Base-by-base conservation (phyloP, 2,888 invertebrate species). In the Hypomecis punctinalis region DNA sequence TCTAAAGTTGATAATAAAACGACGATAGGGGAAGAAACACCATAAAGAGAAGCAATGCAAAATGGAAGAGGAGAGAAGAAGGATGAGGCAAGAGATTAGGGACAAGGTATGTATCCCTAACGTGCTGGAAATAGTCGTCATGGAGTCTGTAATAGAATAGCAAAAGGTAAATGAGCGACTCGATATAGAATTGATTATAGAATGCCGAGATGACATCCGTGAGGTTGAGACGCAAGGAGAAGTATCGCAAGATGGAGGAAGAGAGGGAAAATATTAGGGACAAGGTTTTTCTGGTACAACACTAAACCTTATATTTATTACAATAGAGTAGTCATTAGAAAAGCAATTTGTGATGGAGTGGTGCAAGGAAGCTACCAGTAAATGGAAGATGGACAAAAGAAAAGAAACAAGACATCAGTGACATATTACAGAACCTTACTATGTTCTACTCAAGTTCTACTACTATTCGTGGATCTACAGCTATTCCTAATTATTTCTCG, bases 181-280 rank as follows among this genome's bases (percentile, higher is more conserved):
- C 37, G 23, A 46, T 4, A 2, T 40, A 43, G 13, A 55, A n/a
- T 7, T 13, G 8, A 65, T 5, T 51, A 33, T 40, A 7, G 5
- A 56, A 42, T 5, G 10, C 13, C 9, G 5, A 8, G n/a, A 43
- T 5, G 8, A 43, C 10, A 8, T 8, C 8, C 10, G 10, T 43
- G n/a, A 6, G 10, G 0, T 54, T 5, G 7, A 0, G 6, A 6
- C 7, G 40, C 10, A 46, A 61, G 48, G 8, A 46, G 35, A 48
- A 42, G 13, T 1, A 46, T 5, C 96, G 99, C 85, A 99, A 99
- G 94, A 99, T 99, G 99, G 99, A 99, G 93, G 98, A 98, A 85
- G 99, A 99, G 91, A 94, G 99, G 76, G 99, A 99, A 94, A 98
- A 97, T 94, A 99, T 99, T 98, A 95, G 99, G 86, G n/a, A 7